Evolutionary conservation across 2,888 invertebrate genomes (phyloP).

Genomic region (Plebejus melissa): DNA sequence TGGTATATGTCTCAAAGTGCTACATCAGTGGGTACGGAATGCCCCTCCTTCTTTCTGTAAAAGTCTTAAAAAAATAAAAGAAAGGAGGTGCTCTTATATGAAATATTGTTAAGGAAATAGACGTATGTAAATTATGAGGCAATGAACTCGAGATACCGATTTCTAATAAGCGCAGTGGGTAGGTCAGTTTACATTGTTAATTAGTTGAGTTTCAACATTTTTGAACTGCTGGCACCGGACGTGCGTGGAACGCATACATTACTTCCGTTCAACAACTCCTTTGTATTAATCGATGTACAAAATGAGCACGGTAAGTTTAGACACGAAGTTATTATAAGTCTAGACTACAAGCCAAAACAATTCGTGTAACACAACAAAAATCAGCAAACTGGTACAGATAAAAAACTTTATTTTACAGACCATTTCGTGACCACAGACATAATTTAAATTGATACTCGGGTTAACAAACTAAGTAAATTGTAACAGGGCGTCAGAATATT

Average conservation of each 20-base stretch:
- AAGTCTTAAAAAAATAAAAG: neutral
- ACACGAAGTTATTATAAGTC: neutral
- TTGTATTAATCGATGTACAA: neutral
- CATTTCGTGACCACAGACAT: constrained; percentile 5
- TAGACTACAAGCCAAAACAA: neutral
- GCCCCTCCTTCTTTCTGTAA: neutral
- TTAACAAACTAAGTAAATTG: constrained; percentile 35
- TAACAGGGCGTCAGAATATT: constrained; percentile 33
- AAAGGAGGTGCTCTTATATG: neutral
- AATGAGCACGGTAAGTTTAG: neutral
- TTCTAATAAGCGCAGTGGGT: constrained; percentile 2
- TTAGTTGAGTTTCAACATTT: neutral
- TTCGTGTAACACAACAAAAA: neutral
- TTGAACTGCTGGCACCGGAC: neutral
- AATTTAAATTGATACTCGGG: constrained; percentile 18
- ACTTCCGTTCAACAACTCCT: neutral
- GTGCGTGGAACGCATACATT: neutral
- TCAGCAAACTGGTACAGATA: neutral
- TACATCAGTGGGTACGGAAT: no score
- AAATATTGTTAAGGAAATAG: neutral
- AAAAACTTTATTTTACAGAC: constrained; percentile 8
- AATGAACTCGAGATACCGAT: neutral
- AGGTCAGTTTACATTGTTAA: neutral
- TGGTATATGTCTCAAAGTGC: no score
- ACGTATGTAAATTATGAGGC: neutral